Evolutionary conservation across 1,140 invertebrate genomes (phyloP).

Genomic region (Mylabris phalerata): DNA sequence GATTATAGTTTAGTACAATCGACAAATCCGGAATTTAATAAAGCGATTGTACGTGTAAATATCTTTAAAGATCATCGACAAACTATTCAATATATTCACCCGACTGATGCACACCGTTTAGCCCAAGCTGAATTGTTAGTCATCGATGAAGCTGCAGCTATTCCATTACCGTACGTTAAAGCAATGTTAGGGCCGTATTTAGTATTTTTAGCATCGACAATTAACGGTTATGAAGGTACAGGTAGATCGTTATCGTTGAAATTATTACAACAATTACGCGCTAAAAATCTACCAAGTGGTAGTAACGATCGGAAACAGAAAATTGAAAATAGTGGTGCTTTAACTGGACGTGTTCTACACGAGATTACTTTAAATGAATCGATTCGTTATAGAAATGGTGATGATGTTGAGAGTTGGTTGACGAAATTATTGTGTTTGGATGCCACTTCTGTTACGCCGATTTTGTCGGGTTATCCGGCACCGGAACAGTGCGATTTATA

Average conservation of each 20-base stretch:
- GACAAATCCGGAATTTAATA: constrained; percentile 94
- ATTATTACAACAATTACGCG: constrained; percentile 81
- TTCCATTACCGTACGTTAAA: constrained; percentile 90
- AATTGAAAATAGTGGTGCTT: constrained; percentile 39
- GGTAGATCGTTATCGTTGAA: constrained; percentile 94
- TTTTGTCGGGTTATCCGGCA: constrained; percentile 74
- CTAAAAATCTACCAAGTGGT: constrained; percentile 48
- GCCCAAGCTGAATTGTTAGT: constrained; percentile 91
- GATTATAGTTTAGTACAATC: constrained; percentile 96
- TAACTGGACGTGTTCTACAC: constrained; percentile 45
- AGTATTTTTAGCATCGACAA: constrained; percentile 94
- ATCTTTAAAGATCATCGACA: constrained; percentile 89
- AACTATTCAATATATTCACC: constrained; percentile 96
- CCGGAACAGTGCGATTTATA: constrained; percentile 87
- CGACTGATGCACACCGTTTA: constrained; percentile 80
- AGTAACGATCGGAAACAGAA: constrained; percentile 23
- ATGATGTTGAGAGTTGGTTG: constrained; percentile 89
- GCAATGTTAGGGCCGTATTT: constrained; percentile 87
- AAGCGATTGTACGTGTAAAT: constrained; percentile 91
- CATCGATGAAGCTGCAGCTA: constrained; percentile 98
- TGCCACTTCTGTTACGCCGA: constrained; percentile 56
- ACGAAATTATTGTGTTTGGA: constrained; percentile 89
- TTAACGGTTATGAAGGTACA: constrained; percentile 99
- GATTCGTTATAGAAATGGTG: constrained; percentile 86
- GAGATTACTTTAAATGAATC: constrained; percentile 83